These are phyloP conservation scores for Syngnathus scovelli DNA, from an alignment of 2,113 vertebrate genomes.

Conservation along the genomic window DNA sequence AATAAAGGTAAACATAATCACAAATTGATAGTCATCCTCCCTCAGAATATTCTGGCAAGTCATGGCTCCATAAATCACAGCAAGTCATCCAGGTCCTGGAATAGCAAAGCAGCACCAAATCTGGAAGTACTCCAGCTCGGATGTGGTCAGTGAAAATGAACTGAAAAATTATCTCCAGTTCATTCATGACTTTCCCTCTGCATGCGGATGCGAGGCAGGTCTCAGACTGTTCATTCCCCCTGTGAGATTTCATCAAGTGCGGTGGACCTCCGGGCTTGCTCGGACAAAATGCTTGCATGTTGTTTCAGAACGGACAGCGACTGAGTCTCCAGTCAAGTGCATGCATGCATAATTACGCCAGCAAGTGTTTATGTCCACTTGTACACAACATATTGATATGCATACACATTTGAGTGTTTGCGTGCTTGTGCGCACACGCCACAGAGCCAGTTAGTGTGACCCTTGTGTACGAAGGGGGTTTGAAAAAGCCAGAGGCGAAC, in stretches of 20 bases:
- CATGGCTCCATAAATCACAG: no score
- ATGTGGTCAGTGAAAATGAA: no score
- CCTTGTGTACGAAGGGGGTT: constrained; percentile 18
- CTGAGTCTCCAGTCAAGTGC: neutral
- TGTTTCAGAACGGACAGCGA: neutral
- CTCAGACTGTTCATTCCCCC: constrained; percentile 47
- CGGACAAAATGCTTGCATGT: constrained; percentile 14
- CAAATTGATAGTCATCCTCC: no score
- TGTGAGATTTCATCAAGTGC: constrained; percentile 14
- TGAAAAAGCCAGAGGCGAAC: constrained; percentile 52
- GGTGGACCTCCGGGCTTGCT: constrained; percentile 16
- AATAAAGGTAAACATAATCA: no score
- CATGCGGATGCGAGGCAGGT: constrained; percentile 43
- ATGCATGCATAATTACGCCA: constrained; percentile 32
- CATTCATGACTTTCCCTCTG: neutral
- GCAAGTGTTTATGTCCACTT: constrained; percentile 8
- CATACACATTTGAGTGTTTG: neutral
- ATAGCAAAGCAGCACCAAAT: no score
- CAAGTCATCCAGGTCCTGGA: no score
- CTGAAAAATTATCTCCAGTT: no score
- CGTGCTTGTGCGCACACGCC: constrained; percentile 7
- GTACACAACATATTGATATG: constrained; percentile 4
- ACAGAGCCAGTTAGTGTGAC: constrained; percentile 64
- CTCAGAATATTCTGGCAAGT: no score
- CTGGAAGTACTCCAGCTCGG: no score